phyloP scores from a whole-genome alignment of 2,888 invertebrate genomes.

The Parasteatoda lunata region DNA sequence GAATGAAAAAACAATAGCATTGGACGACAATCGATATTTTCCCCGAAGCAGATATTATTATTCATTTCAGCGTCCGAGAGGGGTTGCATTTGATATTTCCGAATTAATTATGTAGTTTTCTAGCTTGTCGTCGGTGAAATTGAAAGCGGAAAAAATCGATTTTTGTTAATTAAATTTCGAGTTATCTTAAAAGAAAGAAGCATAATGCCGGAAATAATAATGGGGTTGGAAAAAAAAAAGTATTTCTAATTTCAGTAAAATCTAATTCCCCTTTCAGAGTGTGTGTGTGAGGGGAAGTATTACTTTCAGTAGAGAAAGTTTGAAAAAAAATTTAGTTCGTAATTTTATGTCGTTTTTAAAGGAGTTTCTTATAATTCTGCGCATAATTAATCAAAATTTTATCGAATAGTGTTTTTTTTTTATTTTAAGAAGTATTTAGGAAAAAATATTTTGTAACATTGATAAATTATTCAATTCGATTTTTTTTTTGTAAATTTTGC shows the following conservation, averaged over 20 bases:
- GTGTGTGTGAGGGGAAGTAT: not conserved
- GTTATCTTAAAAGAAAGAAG: constrained; percentile 18
- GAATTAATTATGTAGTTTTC: constrained; percentile 15
- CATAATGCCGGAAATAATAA: constrained; percentile 40
- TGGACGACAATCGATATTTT: not conserved
- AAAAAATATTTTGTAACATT: too few species aligned
- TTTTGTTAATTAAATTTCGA: constrained; percentile 55
- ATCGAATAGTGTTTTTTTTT: not conserved
- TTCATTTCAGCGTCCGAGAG: not conserved
- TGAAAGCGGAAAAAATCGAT: constrained; percentile 21
- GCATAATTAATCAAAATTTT: not conserved
- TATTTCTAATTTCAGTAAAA: constrained; percentile 53
- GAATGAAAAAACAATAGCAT: not conserved
- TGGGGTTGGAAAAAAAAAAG: not conserved
- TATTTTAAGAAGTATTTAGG: too few species aligned
- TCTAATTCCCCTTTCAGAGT: constrained; percentile 27
- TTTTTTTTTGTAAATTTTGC: not conserved
- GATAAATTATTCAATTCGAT: not conserved
- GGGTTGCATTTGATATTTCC: not conserved
- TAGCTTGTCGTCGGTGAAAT: not conserved
- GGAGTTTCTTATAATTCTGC: not conserved
- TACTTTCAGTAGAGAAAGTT: not conserved
- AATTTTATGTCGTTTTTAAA: not conserved
- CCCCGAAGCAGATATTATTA: constrained; percentile 5
- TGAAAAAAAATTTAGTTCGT: not conserved